Conservation (phyloP, 1,140 invertebrate genomes). For the Zeugodacus cucurbitae region DNA sequence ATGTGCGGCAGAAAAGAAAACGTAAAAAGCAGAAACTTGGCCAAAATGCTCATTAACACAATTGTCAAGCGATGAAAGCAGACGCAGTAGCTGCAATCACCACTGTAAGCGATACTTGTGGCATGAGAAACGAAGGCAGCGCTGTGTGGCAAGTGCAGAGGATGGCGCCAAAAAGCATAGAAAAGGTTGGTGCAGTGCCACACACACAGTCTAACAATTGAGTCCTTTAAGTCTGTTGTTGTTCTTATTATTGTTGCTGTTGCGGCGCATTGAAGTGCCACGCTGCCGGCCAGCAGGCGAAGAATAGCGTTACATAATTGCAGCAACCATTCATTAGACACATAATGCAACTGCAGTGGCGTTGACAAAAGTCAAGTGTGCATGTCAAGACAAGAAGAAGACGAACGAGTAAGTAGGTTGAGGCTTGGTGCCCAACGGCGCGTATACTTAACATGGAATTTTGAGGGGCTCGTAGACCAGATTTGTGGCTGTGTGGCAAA, state of each 20-base stretch:
- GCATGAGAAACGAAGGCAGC: background rate
- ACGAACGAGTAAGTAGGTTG: background rate
- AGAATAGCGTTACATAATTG: constrained; percentile 1
- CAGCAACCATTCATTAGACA: background rate
- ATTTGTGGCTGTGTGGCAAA: background rate
- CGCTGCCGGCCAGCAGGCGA: background rate
- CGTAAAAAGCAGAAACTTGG: too few relatives aligned
- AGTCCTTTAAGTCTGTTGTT: background rate
- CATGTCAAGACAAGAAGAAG: background rate
- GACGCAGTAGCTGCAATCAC: background rate
- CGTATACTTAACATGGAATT: background rate
- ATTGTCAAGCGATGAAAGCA: background rate
- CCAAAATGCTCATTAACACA: background rate
- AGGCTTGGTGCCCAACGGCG: background rate
- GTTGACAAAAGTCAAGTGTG: constrained; percentile 24
- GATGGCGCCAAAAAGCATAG: background rate
- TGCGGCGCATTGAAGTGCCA: background rate
- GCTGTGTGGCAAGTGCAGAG: background rate
- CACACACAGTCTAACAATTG: background rate
- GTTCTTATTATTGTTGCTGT: background rate
- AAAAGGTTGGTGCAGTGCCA: background rate
- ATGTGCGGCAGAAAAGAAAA: background rate
- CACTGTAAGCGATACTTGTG: background rate
- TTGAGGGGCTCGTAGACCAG: background rate
- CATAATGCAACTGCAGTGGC: constrained; percentile 19